These are phyloP conservation scores for Ophion ellenae DNA, from an alignment of 2,888 invertebrate genomes.

Conservation along the genomic window DNA sequence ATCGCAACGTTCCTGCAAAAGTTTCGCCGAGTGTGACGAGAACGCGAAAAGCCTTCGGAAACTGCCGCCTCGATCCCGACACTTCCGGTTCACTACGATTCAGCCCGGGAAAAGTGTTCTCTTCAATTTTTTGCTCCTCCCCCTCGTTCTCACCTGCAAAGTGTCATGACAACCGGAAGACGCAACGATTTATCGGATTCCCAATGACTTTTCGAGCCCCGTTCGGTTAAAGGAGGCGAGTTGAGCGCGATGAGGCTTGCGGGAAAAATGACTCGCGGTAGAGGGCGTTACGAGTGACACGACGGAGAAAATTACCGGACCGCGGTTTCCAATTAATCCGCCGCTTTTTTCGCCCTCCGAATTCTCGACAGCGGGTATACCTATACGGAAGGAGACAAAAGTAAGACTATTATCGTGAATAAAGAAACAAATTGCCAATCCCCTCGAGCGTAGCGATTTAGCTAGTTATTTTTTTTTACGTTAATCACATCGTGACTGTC, in stretches of 20 bases:
- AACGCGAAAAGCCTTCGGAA: not conserved
- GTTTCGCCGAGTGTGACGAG: not conserved
- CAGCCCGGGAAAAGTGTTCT: not conserved
- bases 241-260: not conserved
- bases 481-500: not conserved
- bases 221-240: not conserved
- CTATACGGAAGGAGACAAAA: not conserved
- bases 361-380: not conserved
- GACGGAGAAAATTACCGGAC: not conserved
- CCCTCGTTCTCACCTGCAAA: not conserved
- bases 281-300: not conserved
- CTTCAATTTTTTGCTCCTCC: not conserved
- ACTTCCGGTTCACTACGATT: not conserved
- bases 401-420: conserved; percentile 4
- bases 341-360: not conserved
- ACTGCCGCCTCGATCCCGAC: not conserved
- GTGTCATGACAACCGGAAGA: not conserved
- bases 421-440: not conserved
- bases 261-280: not conserved
- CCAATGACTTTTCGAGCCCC: not conserved
- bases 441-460: too few species aligned
- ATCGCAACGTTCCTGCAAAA: too few species aligned
- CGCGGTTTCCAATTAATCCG: not conserved
- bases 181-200: not conserved
- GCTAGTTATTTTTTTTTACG: too few species aligned